Percentiles rank a stretch among this genome's conserved stretches.
phyloP scores from a whole-genome alignment of 2,113 vertebrate genomes.

The Apodemus sylvaticus region DNA sequence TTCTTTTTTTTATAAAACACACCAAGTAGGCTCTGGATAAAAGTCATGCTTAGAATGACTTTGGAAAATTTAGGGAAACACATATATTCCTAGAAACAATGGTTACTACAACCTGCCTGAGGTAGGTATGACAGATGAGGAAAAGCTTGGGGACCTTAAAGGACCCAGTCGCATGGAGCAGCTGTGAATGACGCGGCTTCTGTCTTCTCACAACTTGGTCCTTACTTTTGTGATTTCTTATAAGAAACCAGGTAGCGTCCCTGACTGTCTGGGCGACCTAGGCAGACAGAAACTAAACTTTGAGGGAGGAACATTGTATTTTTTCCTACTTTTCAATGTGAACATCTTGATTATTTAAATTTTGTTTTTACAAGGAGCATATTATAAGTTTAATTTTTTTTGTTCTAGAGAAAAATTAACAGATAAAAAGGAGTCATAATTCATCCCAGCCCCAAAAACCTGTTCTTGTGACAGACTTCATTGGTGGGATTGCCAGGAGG shows the following conservation, averaged over 20 bases:
- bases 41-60: slow-evolving; percentile 11
- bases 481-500: neutral
- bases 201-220: neutral
- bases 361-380: slow-evolving; percentile 24
- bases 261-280: neutral
- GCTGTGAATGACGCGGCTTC: neutral
- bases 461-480: neutral
- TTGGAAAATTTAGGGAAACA: neutral
- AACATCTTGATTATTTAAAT: slow-evolving; percentile 8
- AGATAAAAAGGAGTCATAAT: neutral
- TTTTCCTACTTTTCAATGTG: neutral
- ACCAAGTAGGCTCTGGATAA: neutral
- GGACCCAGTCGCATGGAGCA: neutral
- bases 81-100: neutral
- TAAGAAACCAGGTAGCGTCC: neutral
- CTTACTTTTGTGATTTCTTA: neutral
- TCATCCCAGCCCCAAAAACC: neutral
- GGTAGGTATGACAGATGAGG: neutral
- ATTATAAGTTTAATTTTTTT: neutral
- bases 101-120: neutral
- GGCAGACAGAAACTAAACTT: neutral
- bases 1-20: no score
- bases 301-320: neutral
- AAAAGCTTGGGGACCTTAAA: neutral
- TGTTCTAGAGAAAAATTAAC: neutral